Percentiles rank a stretch among this genome's conserved stretches.
phyloP scores from a whole-genome alignment of 1,140 invertebrate genomes.

The Elymnias hypermnestra region DNA sequence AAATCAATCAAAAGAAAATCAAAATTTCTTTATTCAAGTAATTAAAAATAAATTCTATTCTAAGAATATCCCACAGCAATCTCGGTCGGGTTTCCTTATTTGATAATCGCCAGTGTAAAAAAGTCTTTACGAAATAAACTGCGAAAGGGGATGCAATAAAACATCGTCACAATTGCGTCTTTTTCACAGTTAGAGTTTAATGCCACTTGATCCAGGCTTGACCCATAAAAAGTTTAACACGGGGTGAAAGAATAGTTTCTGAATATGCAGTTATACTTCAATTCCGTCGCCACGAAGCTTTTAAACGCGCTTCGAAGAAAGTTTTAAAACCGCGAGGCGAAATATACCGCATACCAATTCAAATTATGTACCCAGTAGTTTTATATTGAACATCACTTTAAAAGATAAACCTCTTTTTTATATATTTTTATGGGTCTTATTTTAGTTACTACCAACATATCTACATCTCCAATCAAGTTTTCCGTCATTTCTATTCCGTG shows the following conservation, averaged over 20 bases:
- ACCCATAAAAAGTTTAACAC: slow-evolving; percentile 62
- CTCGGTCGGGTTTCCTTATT: too few species aligned
- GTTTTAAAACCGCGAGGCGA: slow-evolving; percentile 49
- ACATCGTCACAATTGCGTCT: slow-evolving; percentile 11
- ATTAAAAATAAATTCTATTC: too few species aligned
- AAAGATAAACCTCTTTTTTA: too few species aligned
- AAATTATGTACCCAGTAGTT: slow-evolving; percentile 36
- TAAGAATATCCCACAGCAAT: too few species aligned
- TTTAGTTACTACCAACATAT: too few species aligned
- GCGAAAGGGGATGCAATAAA: slow-evolving; percentile 6
- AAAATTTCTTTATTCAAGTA: too few species aligned
- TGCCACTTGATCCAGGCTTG: slow-evolving; percentile 61
- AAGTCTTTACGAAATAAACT: slow-evolving; percentile 2
- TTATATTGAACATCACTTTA: slow-evolving; percentile 18
- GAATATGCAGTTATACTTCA: slow-evolving; percentile 57
- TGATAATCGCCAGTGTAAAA: too few species aligned
- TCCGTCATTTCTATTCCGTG: too few species aligned
- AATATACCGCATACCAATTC: slow-evolving; percentile 56
- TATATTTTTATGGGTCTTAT: too few species aligned
- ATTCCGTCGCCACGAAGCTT: slow-evolving; percentile 45
- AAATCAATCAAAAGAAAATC: too few species aligned
- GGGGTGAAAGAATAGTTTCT: slow-evolving; percentile 51
- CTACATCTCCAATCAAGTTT: too few species aligned
- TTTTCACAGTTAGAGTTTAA: slow-evolving; percentile 24
- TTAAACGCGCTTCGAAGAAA: slow-evolving; percentile 52